Evolutionary conservation across 2,797 vertebrate genomes (phyloP), one percentile per base, ranked within the genome.

Genomic region (Danio albolineatus): DNA sequence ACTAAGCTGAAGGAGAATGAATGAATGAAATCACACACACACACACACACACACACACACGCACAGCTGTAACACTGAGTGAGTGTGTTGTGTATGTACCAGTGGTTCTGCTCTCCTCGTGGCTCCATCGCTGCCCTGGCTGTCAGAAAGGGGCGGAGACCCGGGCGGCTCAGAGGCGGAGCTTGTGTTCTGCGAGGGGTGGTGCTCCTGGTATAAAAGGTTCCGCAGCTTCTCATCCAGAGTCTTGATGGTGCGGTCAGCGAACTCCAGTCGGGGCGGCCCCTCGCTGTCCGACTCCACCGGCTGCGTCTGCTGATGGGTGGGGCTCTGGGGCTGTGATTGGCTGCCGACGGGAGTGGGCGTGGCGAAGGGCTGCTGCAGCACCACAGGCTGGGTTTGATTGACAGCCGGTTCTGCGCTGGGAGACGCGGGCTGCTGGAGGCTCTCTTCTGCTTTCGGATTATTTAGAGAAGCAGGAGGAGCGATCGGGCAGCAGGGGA

Each of bases 141-240:
- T 67, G 0, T 94, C 94, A 6, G 92, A 91, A 38, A 91, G 84
- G 6, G 89, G 87, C 12, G 91, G 87, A 0, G 93, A 94, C 6
- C 93, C 93, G 0, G 94, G 93, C 0, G 94, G 93, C 77, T 94
- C 94, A 4, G 94, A 92, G 2, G 91, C 66, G 0, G 87, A 89
- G 84, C 93, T 92, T 1, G 94, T 91, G n/a, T 92, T 90, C 82
- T 94, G 93, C 88, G 94, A 93, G n/a, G 94, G 93, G 17, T 93
- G 93, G 38, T 94, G 93, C 76, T 95, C 98, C 90, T 99, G 98
- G 88, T 99, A 98, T 8, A 99, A 94, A 80, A 99, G 88, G 71
- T 96, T 99, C 74, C 98, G 94, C 14, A 99, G 88, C 82, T 99
- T 99, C 90, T 99, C 98, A 10, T 99, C 98, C 1, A 99, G 93